Percentiles rank a stretch among this genome's conserved stretches.
Evolutionary conservation across 2,888 invertebrate species (phyloP).

Genomic region (Unio delphinus): DNA sequence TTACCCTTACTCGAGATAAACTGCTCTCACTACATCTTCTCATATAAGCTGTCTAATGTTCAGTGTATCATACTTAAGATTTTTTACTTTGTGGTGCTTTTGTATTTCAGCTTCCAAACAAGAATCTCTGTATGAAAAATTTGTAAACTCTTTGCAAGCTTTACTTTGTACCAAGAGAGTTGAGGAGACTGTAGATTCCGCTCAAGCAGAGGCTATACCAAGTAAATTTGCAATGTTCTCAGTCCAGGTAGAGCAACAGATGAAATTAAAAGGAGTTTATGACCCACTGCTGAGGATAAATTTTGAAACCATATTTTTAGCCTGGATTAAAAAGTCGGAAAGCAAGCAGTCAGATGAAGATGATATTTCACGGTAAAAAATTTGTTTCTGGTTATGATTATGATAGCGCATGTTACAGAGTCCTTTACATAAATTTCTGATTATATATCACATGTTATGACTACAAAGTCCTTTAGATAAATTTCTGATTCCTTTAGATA

Average conservation of each 20-base stretch:
- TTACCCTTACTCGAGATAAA: too few species aligned
- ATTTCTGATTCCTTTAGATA: too few species aligned
- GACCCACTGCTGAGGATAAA: conserved; percentile 57
- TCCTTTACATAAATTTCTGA: too few species aligned
- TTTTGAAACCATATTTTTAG: conserved; percentile 45
- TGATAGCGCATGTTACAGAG: too few species aligned
- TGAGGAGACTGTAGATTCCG: conserved; percentile 8
- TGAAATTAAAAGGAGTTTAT: conserved; percentile 47
- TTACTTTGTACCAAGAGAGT: conserved; percentile 34
- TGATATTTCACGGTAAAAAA: too few species aligned
- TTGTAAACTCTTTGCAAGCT: conserved; percentile 48
- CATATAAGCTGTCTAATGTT: too few species aligned
- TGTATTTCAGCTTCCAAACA: conserved; percentile 41
- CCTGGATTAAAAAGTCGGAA: conserved; percentile 6
- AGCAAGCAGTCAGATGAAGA: too few species aligned
- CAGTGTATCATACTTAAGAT: too few species aligned
- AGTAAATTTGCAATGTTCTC: conserved; percentile 24
- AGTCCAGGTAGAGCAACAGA: conserved; percentile 45
- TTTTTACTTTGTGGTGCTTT: background rate
- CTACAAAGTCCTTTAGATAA: too few species aligned
- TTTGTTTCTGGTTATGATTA: too few species aligned
- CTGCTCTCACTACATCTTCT: too few species aligned
- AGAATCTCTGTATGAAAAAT: conserved; percentile 53
- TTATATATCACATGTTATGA: too few species aligned
- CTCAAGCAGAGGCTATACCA: conserved; percentile 16